phyloP scores from a whole-genome alignment of 2,113 vertebrate genomes.

The Datnioides undecimradiatus region DNA sequence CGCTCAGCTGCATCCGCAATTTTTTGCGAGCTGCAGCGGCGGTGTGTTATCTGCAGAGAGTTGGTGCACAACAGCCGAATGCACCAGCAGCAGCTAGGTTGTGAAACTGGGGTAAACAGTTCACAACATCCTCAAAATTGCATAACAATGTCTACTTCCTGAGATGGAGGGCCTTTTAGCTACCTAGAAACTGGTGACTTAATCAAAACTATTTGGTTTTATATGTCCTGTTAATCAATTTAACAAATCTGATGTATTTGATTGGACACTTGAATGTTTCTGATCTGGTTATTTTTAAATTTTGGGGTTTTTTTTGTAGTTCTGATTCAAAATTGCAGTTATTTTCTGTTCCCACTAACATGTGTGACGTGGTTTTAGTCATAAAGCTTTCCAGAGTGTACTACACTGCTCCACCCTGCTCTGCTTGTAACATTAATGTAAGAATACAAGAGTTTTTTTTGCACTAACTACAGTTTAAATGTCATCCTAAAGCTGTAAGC shows the following conservation, averaged over 20 bases:
- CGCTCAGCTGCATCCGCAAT: constrained; percentile 38
- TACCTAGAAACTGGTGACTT: constrained; percentile 22
- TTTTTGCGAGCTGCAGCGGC: neutral
- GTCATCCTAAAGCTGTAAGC: neutral
- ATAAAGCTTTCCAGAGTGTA: neutral
- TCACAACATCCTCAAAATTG: constrained; percentile 49
- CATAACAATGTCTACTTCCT: constrained; percentile 43
- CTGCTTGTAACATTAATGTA: neutral
- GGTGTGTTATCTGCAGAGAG: constrained; percentile 22
- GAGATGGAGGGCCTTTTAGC: neutral
- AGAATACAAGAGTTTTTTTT: neutral
- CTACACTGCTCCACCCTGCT: neutral
- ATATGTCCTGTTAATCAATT: too few relatives aligned
- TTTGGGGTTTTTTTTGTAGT: too few relatives aligned
- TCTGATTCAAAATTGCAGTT: neutral
- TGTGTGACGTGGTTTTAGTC: neutral
- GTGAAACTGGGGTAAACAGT: constrained; percentile 53
- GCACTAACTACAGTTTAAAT: too few relatives aligned
- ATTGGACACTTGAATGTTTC: neutral
- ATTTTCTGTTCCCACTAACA: neutral
- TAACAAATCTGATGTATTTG: neutral
- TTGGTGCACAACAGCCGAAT: constrained; percentile 42
- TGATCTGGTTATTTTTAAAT: neutral
- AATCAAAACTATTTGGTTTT: too few relatives aligned
- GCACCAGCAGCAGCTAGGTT: constrained; percentile 12